phyloP scores from a whole-genome alignment of 1,140 invertebrate species.

The Hylyphantes graminicola region DNA sequence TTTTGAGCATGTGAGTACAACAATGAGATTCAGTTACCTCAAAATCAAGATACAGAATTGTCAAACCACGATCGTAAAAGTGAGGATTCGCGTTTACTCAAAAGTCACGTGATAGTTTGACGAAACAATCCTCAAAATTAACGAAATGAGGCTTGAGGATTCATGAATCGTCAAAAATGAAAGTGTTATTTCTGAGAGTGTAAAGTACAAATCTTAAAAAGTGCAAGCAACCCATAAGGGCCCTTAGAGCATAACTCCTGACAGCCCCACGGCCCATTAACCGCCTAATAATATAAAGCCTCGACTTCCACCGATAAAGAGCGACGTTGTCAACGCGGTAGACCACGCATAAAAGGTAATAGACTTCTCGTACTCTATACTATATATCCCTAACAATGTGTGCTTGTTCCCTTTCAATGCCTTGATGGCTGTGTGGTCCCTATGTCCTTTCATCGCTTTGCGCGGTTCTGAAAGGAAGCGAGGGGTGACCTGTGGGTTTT shows the following conservation, averaged over 20 bases:
- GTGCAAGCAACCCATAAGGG: background rate
- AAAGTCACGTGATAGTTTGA: too few species aligned
- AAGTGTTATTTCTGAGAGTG: too few species aligned
- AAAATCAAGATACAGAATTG: too few species aligned
- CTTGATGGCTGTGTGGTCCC: constrained; percentile 32
- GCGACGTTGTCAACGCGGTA: constrained; percentile 44
- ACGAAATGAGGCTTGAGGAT: too few species aligned
- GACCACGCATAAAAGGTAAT: constrained; percentile 47
- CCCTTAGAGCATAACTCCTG: background rate
- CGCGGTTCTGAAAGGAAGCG: background rate
- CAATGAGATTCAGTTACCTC: too few species aligned
- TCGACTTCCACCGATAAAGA: constrained; percentile 23
- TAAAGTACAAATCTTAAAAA: too few species aligned
- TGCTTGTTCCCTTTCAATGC: constrained; percentile 48
- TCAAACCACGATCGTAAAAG: too few species aligned
- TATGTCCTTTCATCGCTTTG: constrained; percentile 39
- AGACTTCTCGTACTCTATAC: constrained; percentile 51
- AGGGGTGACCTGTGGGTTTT: background rate
- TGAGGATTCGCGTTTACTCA: too few species aligned
- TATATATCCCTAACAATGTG: constrained; percentile 44
- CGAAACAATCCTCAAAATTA: too few species aligned
- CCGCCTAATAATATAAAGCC: constrained; percentile 50
- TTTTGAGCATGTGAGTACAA: too few species aligned
- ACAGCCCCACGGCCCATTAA: constrained; percentile 43
- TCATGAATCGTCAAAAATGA: too few species aligned